Evolutionary conservation across 2,797 vertebrate genomes (phyloP).

Genomic region (Gila robusta): DNA sequence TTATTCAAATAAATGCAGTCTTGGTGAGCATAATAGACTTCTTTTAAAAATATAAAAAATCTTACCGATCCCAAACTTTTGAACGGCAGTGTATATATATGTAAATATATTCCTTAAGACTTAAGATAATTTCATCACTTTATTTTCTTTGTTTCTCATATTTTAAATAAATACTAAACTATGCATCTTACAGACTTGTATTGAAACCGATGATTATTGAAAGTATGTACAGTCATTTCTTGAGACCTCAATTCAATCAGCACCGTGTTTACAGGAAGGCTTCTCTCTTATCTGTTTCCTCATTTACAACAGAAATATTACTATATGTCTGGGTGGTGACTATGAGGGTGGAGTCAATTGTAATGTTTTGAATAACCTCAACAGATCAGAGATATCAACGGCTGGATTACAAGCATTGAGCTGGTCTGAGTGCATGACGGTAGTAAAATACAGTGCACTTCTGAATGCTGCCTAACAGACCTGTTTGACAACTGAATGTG

Average conservation of each 20-base stretch:
- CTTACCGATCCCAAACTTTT: too few species aligned
- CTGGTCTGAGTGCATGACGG: not conserved
- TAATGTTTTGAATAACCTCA: slow-evolving; percentile 65
- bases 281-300: slow-evolving; percentile 19
- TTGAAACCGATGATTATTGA: not conserved
- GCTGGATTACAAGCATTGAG: slow-evolving; percentile 27
- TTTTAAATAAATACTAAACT: not conserved
- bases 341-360: slow-evolving; percentile 9
- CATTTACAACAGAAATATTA: slow-evolving; percentile 33
- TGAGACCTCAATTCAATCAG: not conserved
- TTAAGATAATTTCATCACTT: not conserved
- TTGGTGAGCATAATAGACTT: too few species aligned
- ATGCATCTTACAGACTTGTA: not conserved
- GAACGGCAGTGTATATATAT: not conserved
- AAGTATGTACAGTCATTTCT: not conserved
- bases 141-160: not conserved
- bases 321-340: slow-evolving; percentile 11
- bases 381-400: slow-evolving; percentile 73
- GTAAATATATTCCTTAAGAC: not conserved
- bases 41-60: too few species aligned
- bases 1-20: too few species aligned
- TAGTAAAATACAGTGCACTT: not conserved
- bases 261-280: not conserved
- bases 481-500: slow-evolving; percentile 17
- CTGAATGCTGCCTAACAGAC: slow-evolving; percentile 16